Conservation (phyloP, 2,113 vertebrate species). For the Benitochromis conjunctus region DNA sequence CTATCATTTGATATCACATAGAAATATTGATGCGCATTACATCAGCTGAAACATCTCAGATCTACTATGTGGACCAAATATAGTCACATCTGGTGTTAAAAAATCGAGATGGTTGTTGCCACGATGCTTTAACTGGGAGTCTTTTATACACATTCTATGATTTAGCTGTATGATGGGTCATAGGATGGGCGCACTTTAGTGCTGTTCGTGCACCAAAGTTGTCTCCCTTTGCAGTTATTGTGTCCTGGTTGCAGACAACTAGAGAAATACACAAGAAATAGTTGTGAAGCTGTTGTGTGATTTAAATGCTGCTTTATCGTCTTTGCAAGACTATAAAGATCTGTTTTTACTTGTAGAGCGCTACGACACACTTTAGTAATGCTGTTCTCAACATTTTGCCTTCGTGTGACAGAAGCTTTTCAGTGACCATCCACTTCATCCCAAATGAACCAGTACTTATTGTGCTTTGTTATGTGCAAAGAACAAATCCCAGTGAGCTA, state of each 20-base stretch:
- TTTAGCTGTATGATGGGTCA: neutral
- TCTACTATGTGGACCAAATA: neutral
- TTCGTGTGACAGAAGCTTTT: neutral
- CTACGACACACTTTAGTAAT: neutral
- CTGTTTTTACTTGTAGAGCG: neutral
- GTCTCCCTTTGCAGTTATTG: neutral
- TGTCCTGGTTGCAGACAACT: neutral
- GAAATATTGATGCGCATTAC: neutral
- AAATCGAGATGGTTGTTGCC: neutral
- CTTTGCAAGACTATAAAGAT: no score
- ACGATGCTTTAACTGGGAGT: neutral
- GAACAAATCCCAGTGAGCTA: neutral
- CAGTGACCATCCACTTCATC: neutral
- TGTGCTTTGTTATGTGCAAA: conserved; percentile 10
- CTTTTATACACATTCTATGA: neutral
- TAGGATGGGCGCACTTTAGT: neutral
- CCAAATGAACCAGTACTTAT: neutral
- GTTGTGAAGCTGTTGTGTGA: neutral
- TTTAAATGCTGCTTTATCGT: no score
- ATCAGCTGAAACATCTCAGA: neutral
- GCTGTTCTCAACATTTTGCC: neutral
- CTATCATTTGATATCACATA: neutral
- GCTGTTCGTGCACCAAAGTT: neutral
- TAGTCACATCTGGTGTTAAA: neutral
- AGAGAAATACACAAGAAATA: neutral